Evolutionary conservation across 2,888 invertebrate genomes (phyloP), one percentile per base, ranked within the genome.

Genomic region (Podotricha telesiphe): DNA sequence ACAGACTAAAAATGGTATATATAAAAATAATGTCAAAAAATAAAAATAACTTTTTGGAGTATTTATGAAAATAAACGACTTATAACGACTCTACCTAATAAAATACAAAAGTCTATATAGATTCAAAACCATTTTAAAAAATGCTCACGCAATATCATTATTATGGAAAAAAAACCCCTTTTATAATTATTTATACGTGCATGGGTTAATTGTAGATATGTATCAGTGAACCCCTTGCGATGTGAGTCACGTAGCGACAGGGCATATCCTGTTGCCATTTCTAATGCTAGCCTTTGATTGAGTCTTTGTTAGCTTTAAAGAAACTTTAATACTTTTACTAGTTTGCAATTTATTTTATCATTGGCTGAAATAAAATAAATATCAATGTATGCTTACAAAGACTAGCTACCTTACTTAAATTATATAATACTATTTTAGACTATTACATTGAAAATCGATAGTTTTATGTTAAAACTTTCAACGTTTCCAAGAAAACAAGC

Each of bases 161-260:
- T 59, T 45, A 59, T 22, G n/a, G 45, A 59, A 56, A 56, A 58
- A 45, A 45, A 11, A 13, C n/a, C 28, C 20, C 15, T 42, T 28
- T 45, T 45, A 59, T 22, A 59, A 59, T 59, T 28, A 42, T 59
- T 59, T 17, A 28, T 59, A 59, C 45, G 42, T 59, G 59, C 59
- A 59, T 17, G 45, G 59, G 59, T 45, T 28, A 6, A 10, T 22
- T 22, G 15, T 59, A 59, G 59, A 59, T 59, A 19, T 45, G 17
- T 59, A 59, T 59, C 59, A 28, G 22, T 22, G 5, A 45, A 45
- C 59, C 55, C 59, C 59, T 59, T 59, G 45, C n/a, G n/a, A 59
- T 59, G 59, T 59, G 59, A 59, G 59, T 59, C 59, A 59, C 59
- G 45, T 59, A 45, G 59, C 42, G n/a, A n/a, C 58, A 59, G 58